Percentiles rank a stretch among this genome's conserved stretches.
Conservation (phyloP, 2,113 vertebrate genomes). For the Odontophorus gujanensis region DNA sequence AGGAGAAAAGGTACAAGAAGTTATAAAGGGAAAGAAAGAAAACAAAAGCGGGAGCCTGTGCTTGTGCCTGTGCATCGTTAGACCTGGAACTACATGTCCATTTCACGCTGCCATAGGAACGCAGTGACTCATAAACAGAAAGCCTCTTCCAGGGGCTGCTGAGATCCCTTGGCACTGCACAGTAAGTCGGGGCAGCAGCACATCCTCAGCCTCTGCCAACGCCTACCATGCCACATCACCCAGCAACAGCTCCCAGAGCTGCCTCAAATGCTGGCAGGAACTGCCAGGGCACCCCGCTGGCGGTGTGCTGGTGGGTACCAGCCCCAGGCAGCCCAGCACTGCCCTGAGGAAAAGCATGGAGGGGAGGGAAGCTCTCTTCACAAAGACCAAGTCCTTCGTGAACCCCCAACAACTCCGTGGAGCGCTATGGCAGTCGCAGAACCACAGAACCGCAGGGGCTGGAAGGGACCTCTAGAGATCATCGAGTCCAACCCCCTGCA, state of each 20-base stretch:
- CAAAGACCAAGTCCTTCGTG: fast-evolving
- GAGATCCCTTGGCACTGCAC: background rate
- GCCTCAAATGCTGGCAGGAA: background rate
- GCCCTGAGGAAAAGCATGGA: fast-evolving
- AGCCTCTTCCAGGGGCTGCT: background rate
- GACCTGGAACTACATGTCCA: background rate
- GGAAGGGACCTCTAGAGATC: too few relatives aligned
- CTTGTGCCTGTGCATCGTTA: background rate
- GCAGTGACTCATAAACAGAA: background rate
- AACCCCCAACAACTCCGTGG: background rate
- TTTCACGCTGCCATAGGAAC: background rate
- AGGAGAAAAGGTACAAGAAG: background rate
- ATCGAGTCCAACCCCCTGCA: too few relatives aligned
- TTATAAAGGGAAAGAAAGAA: background rate
- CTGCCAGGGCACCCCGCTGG: background rate
- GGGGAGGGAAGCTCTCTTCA: background rate
- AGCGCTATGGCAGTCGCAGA: background rate
- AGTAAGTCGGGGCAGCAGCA: background rate
- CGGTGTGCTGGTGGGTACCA: background rate
- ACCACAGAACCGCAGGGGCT: too few relatives aligned
- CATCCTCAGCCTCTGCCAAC: background rate
- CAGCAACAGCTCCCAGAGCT: background rate
- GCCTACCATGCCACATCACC: background rate
- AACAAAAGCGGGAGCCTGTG: background rate
- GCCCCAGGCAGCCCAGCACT: background rate